These are phyloP conservation scores for Prionchulus punctatus DNA, from an alignment of 2,888 invertebrate genomes.

Conservation along the genomic window DNA sequence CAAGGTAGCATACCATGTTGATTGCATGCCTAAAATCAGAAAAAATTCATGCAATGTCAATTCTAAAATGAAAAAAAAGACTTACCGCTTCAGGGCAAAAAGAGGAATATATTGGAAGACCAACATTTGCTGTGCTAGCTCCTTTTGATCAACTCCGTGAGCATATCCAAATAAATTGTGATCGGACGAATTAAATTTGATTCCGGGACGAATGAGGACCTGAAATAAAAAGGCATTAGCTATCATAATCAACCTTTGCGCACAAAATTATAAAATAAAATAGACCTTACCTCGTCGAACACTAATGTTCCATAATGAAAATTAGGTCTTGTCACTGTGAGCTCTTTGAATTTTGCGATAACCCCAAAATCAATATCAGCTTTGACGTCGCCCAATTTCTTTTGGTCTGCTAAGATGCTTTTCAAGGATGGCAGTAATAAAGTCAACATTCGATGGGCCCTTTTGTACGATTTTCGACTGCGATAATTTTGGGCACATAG, in stretches of 20 bases:
- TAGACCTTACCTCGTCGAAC: background rate
- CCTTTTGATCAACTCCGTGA: background rate
- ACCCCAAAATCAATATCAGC: background rate
- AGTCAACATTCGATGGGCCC: background rate
- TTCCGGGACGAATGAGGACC: background rate
- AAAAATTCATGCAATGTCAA: background rate
- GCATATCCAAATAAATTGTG: background rate
- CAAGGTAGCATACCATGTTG: background rate
- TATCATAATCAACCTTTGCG: background rate
- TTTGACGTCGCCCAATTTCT: background rate
- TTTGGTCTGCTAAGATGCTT: background rate
- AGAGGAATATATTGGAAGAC: background rate
- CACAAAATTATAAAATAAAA: background rate
- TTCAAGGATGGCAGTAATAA: background rate
- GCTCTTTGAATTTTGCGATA: background rate
- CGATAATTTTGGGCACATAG: background rate
- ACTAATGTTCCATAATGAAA: background rate
- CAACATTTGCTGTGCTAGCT: background rate
- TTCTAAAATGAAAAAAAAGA: background rate
- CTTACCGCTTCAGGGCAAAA: background rate
- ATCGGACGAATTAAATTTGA: background rate
- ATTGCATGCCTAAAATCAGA: background rate
- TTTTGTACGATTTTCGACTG: background rate
- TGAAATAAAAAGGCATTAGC: background rate
- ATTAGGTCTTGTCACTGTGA: background rate